phyloP scores from a whole-genome alignment of 2,797 vertebrate genomes.

The Thamnophis elegans region DNA sequence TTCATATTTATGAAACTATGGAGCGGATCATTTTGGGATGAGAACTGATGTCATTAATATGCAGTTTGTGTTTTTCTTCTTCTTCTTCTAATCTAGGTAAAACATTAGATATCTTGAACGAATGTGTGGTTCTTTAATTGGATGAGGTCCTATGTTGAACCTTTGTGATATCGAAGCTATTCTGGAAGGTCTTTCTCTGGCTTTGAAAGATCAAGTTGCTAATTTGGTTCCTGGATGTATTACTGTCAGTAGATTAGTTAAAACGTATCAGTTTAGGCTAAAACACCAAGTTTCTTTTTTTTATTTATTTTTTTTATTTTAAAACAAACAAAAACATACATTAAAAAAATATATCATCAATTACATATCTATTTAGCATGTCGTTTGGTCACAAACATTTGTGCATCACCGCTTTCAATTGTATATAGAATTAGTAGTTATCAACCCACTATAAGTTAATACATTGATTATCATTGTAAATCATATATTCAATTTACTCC shows the following conservation, averaged over 20 bases:
- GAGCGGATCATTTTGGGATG: neutral
- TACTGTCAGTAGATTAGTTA: neutral
- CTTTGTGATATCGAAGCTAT: neutral
- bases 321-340: no score
- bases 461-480: no score
- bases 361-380: no score
- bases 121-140: neutral
- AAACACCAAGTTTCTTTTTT: neutral
- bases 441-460: no score
- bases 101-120: neutral
- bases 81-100: neutral
- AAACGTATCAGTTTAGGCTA: neutral
- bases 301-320: no score
- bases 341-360: no score
- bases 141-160: neutral
- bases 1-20: neutral
- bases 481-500: no score
- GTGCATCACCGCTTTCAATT: no score
- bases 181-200: neutral
- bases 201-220: neutral
- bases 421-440: no score
- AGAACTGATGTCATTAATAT: neutral
- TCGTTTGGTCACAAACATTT: no score
- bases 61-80: neutral
- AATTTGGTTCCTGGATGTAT: neutral